These are phyloP conservation scores for Ctenomys sociabilis DNA, from an alignment of 2,113 vertebrate genomes.

Conservation along the genomic window DNA sequence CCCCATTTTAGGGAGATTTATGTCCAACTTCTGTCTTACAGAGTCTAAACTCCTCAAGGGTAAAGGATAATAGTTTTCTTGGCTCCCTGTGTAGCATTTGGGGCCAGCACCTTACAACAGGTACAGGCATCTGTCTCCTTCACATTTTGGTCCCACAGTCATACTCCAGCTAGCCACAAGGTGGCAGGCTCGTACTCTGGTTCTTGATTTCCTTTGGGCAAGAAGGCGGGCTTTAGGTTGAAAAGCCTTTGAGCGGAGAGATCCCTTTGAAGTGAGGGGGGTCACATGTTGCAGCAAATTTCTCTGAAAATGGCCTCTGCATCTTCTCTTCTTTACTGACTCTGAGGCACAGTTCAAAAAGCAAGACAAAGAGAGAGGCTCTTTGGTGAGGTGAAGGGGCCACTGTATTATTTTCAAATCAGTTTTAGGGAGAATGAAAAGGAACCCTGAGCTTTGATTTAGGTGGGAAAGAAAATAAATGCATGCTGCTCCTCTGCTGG, in stretches of 20 bases:
- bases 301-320: conserved; percentile 30
- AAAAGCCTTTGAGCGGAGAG: conserved; percentile 17
- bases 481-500: fast-evolving
- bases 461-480: not conserved
- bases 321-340: not conserved
- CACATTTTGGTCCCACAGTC: not conserved
- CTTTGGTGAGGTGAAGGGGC: not conserved
- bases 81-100: not conserved
- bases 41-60: not conserved
- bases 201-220: not conserved
- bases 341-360: not conserved
- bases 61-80: not conserved
- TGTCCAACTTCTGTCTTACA: not conserved
- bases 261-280: conserved; percentile 45
- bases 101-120: not conserved
- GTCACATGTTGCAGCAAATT: not conserved
- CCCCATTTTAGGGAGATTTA: not conserved
- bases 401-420: not conserved
- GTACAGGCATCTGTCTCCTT: too few species aligned
- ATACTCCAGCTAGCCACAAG: conserved; percentile 57
- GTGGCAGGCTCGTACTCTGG: conserved; percentile 54
- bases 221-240: not conserved
- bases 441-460: not conserved
- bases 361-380: not conserved
- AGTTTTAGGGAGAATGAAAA: not conserved